Conservation (phyloP, 35 echinoderm and acorn worm species). For the Chiridota heheva region DNA sequence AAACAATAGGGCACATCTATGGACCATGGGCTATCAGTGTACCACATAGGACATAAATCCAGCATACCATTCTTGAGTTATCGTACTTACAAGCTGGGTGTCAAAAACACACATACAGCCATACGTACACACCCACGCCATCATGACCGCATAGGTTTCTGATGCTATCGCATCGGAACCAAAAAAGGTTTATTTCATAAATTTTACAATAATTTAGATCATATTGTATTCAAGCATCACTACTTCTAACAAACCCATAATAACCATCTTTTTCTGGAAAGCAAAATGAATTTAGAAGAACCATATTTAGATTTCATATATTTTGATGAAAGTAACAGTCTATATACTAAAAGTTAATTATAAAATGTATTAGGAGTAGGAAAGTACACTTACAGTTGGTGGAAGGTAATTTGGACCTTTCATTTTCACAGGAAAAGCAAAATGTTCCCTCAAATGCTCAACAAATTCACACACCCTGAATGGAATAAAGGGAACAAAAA, state of each 20-base stretch:
- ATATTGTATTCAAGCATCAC: background rate
- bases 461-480: slow-evolving; percentile 92
- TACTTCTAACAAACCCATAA: background rate
- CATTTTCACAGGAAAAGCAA: slow-evolving; percentile 83
- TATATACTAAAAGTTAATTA: background rate
- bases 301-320: background rate
- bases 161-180: too few relatives aligned
- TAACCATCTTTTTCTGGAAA: background rate
- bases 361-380: too few relatives aligned
- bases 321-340: background rate
- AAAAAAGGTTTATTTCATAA: too few relatives aligned
- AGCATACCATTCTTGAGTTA: too few relatives aligned
- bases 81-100: too few relatives aligned
- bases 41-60: too few relatives aligned
- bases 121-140: too few relatives aligned
- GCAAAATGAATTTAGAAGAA: background rate
- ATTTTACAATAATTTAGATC: background rate
- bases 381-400: slow-evolving; percentile 59
- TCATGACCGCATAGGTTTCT: too few relatives aligned
- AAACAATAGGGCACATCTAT: too few relatives aligned
- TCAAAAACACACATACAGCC: too few relatives aligned
- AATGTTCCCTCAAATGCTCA: slow-evolving; percentile 91
- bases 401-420: slow-evolving; percentile 77
- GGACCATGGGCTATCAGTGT: too few relatives aligned
- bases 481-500: background rate